Base-by-base conservation (phyloP, 1,140 invertebrate species). In the Sitodiplosis mosellana region DNA sequence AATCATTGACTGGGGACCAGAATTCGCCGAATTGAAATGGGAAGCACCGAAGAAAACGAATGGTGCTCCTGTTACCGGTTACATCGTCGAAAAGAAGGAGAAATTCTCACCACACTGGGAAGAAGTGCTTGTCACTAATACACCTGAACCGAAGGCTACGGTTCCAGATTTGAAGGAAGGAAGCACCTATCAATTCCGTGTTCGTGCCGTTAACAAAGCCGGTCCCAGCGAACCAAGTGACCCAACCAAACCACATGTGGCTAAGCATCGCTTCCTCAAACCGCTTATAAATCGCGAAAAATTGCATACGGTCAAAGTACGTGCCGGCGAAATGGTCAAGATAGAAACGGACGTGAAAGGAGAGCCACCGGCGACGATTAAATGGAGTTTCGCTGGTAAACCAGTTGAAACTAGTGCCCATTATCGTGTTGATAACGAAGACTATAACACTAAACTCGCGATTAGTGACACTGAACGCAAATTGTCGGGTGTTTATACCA, bases 81-180 rank as follows among this genome's bases (percentile, higher is more conserved):
- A 99, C 59, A 73, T 98, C 46, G 86, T 99, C 58, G 94, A 99
- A 68, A 94, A 92, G 71, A 94, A 91, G 63, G 89, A 94, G 56
- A 92, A 92, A 63, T 85, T 84, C 51, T 81, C 83, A 2, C 76
- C 77, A 7, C 71, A 77, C 21, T 96, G 91, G 90, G 84, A 88
- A 58, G 86, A 92, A 68, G 80, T 87, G 52, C 71, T 82, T n/a
- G 77, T 75, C 38, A 87, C 84, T 3, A 74, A 74, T 56, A 80
- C 78, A n/a, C 74, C 87, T 5, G 74, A 78, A 51, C 79, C 78
- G 49, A 83, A 91, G 62, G 87, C 80, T 27, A 78, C 77, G 14
- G 87, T 93, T 37, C 77, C 81, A 7, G 87, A 86, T 2, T 67
- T 95, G 14, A 87, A 81, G 67, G 91, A 94, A 72, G 89, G 90